Conservation (phyloP, 2,113 vertebrate genomes). For the Gambusia affinis region DNA sequence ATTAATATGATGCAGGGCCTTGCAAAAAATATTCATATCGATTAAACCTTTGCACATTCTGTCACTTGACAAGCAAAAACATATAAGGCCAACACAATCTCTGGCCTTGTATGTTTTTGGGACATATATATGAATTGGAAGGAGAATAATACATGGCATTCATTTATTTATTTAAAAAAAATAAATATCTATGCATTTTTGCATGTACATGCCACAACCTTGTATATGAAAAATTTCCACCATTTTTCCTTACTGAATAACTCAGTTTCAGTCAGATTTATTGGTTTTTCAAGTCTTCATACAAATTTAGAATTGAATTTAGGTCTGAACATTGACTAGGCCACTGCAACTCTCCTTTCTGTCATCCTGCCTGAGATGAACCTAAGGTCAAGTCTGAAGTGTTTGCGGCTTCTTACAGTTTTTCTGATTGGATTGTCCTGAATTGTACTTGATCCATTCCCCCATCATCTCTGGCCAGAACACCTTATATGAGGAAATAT, state of each 20-base stretch:
- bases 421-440: background rate
- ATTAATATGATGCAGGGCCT: background rate
- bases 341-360: background rate
- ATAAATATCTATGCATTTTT: background rate
- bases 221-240: background rate
- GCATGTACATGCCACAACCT: too few species aligned
- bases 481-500: background rate
- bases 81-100: background rate
- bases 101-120: too few species aligned
- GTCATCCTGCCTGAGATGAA: background rate
- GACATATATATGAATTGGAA: background rate
- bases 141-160: background rate
- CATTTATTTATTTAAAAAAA: background rate
- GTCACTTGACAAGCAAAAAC: background rate
- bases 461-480: background rate
- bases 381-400: background rate
- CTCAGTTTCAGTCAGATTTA: background rate
- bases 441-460: background rate
- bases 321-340: background rate
- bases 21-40: background rate
- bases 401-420: background rate
- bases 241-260: background rate
- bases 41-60: background rate
- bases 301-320: background rate
- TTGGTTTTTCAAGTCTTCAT: background rate